Evolutionary conservation across 2,797 vertebrate species (phyloP), one percentile per base, ranked within the genome.

Genomic region (Anguilla marmorata): DNA sequence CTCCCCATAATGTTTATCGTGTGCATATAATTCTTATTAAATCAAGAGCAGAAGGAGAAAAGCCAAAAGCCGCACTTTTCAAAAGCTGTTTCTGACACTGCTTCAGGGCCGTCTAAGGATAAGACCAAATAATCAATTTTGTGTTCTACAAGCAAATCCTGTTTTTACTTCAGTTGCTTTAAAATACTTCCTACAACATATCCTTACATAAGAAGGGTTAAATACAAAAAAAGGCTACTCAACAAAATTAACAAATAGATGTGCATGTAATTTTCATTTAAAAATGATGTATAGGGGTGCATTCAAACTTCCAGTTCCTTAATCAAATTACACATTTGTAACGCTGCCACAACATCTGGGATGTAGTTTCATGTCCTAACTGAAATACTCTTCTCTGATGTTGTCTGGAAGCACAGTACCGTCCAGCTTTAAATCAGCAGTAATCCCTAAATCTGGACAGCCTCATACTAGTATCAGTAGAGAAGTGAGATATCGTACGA

Each of bases 391-490:
- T 21, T 27, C 12, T 24, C 79, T 50, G 76, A 21, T 24, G 33
- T 50, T 82, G 45, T 9, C 24, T 50, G 79, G 41, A n/a, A 82
- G 0, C 79, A 48, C 79, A 54, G n/a, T 56, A 4, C 50, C 24
- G 33, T 52, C 27, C 54, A 37, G 84, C 85, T 66, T 86, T n/a
- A 16, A 24, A 16, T 66, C n/a, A 86, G 85, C 37, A 66, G 63
- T 48, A 27, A 27, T 27, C 48, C 63, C 24, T 48, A 30, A 21
- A 58, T 24, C 6, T 12, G 33, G 33, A 63, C 14, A n/a, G 52
- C 19, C 37, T 66, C 6, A 52, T 16, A n/a, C 27, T 41, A 4
- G 37, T 12, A 69, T 48, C 37, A 83, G 37, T 69, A 72, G 24
- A n/a, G 21, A 66, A 45, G 87, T 72, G 87, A 54, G 58, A 72